These are phyloP conservation scores for Hoplostethus mediterraneus DNA, from an alignment of 2,797 vertebrate species.

Conservation along the genomic window DNA sequence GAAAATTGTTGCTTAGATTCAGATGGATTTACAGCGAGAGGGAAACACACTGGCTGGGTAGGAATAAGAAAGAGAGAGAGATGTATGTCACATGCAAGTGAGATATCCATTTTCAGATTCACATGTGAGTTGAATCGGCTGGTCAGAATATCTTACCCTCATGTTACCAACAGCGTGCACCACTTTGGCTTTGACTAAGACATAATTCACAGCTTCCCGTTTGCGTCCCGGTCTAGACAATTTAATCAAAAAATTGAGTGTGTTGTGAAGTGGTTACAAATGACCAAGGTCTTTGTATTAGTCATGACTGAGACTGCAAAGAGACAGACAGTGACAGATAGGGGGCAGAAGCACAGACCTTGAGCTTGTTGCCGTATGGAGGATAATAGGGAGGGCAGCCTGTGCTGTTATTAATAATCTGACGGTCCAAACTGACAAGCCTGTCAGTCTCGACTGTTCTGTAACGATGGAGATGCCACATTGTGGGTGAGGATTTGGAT, in stretches of 20 bases:
- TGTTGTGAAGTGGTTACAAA: conserved; percentile 35
- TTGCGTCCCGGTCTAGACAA: conserved; percentile 9
- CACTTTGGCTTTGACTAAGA: not conserved
- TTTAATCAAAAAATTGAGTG: conserved; percentile 34
- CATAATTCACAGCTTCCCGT: not conserved
- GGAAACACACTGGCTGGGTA: not conserved
- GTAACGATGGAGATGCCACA: conserved; percentile 14
- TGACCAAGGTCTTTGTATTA: conserved; percentile 12
- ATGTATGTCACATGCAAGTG: not conserved
- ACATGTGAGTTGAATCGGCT: not conserved
- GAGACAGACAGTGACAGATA: conserved; percentile 21
- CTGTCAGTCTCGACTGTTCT: conserved; percentile 19
- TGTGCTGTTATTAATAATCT: conserved; percentile 55
- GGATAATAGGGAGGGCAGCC: conserved; percentile 44
- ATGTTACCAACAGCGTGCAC: not conserved
- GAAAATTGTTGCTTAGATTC: not conserved
- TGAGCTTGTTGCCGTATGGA: conserved; percentile 51
- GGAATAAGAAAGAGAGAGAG: not conserved
- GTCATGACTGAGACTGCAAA: conserved; percentile 13
- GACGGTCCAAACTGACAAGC: conserved; percentile 46
- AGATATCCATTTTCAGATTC: not conserved
- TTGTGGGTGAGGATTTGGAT: not conserved
- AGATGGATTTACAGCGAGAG: not conserved
- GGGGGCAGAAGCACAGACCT: conserved; percentile 25
- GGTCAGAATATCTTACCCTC: not conserved